These are phyloP conservation scores for Scaptomyza parva DNA, from an alignment of 2,888 invertebrate species.

Conservation along the genomic window DNA sequence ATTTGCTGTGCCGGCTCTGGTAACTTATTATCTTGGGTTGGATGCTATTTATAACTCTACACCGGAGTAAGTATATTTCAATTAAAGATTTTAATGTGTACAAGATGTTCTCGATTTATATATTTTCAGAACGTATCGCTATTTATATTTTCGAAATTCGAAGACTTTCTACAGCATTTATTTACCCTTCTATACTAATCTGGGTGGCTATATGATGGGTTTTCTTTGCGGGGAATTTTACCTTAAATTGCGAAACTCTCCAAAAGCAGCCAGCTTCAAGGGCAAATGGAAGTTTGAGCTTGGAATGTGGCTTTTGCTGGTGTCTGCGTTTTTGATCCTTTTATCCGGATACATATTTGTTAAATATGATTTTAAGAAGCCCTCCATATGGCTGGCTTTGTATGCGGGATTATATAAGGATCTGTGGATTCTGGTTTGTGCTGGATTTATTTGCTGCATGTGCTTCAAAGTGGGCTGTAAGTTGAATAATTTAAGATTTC, in stretches of 20 bases:
- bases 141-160: constrained; percentile 72
- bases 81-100: not conserved
- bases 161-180: constrained; percentile 76
- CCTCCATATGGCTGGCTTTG: constrained; percentile 83
- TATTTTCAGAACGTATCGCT: constrained; percentile 76
- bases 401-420: constrained; percentile 84
- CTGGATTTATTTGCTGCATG: constrained; percentile 72
- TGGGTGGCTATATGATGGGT: constrained; percentile 81
- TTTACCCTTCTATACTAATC: constrained; percentile 80
- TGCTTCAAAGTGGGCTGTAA: constrained; percentile 82
- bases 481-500: constrained; percentile 24
- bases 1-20: constrained; percentile 54
- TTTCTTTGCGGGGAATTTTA: constrained; percentile 74
- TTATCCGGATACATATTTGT: constrained; percentile 78
- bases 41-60: constrained; percentile 75
- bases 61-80: constrained; percentile 75
- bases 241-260: constrained; percentile 44
- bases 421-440: constrained; percentile 82
- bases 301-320: constrained; percentile 59
- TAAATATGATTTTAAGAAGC: constrained; percentile 74
- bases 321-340: constrained; percentile 55
- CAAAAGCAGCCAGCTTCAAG: not conserved
- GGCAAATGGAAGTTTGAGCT: constrained; percentile 61
- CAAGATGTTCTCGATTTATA: not conserved
- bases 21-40: constrained; percentile 73